Evolutionary conservation across 2,888 invertebrate genomes (phyloP), one percentile per base, ranked within the genome.

Genomic region (Pherbina coryleti): DNA sequence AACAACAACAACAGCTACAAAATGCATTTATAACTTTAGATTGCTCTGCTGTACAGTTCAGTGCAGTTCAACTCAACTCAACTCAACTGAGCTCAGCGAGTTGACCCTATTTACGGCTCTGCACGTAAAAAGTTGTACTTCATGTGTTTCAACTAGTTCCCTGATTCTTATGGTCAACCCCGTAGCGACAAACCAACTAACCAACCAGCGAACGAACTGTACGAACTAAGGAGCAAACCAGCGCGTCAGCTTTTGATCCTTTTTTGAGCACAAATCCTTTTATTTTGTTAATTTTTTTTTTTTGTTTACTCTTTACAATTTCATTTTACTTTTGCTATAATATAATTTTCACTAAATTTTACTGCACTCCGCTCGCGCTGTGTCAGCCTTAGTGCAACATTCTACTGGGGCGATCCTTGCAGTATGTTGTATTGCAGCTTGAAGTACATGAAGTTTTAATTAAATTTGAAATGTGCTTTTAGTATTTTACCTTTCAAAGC

Each of bases 391-490:
- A 14, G 11, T 44, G 11, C 3, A 11, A 14, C 44, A 44, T 44
- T 44, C 14, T 11, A 44, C 44, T 66, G 9, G 37, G 31, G n/a
- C 19, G 17, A 37, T 17, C 7, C 64, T 37, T n/a, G 64, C 64
- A 14, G 3, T 64, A 17, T 34, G 8, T n/a, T 28, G 28, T 64
- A 64, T 64, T 64, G 64, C 34, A 34, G 31, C 64, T 34, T 66
- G 64, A 5, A 66, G 19, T 37, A 25, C 60, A 25, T 14, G 17
- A 22, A 67, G 19, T 37, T 67, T 37, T 67, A 67, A 67, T 67
- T 67, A 19, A 44, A 67, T 67, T 67, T 44, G 44, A 9, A 31
- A 66, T 37, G 37, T 34, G 64, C 64, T 66, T 34, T 66, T 66
- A 66, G 37, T 37, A 34, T 66, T 31, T 66, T 66, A 34, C 34